A percentile compares a stretch with the other conserved stretches of the same genome.
These are phyloP conservation scores for Chymomyza amoena DNA, from an alignment of 2,888 invertebrate genomes.

Conservation along the genomic window DNA sequence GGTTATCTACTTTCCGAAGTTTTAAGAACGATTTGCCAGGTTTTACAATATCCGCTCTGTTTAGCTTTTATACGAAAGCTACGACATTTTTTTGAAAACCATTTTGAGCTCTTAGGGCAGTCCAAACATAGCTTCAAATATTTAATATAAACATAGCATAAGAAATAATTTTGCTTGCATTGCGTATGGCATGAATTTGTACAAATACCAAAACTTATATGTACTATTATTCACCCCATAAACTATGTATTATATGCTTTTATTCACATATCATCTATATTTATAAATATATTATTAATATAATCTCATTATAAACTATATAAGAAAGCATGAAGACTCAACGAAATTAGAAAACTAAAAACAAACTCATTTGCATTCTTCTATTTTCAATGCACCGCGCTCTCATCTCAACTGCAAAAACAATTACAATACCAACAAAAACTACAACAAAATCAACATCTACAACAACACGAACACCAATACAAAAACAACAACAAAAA, in stretches of 20 bases:
- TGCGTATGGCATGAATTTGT: background rate
- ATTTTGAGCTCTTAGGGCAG: too few species aligned
- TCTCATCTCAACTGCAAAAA: constrained; percentile 57
- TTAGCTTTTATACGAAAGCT: too few species aligned
- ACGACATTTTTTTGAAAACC: too few species aligned
- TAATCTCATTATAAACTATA: background rate
- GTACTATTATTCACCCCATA: background rate
- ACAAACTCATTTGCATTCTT: constrained; percentile 70
- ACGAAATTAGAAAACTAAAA: constrained; percentile 64
- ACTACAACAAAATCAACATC: constrained; percentile 42
- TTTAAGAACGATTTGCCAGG: too few species aligned
- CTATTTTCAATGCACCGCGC: constrained; percentile 72
- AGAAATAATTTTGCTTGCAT: background rate
- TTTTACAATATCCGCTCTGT: too few species aligned
- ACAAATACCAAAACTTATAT: background rate
- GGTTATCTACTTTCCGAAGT: too few species aligned
- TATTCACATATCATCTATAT: background rate
- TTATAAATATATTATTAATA: background rate
- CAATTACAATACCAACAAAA: constrained; percentile 20
- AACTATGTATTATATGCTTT: background rate
- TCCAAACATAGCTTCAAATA: background rate
- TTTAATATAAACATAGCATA: background rate
- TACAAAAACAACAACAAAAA: background rate
- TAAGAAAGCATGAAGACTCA: constrained; percentile 46
- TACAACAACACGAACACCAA: background rate